phyloP scores from a whole-genome alignment of 2,888 invertebrate genomes.

The Latrodectus elegans region DNA sequence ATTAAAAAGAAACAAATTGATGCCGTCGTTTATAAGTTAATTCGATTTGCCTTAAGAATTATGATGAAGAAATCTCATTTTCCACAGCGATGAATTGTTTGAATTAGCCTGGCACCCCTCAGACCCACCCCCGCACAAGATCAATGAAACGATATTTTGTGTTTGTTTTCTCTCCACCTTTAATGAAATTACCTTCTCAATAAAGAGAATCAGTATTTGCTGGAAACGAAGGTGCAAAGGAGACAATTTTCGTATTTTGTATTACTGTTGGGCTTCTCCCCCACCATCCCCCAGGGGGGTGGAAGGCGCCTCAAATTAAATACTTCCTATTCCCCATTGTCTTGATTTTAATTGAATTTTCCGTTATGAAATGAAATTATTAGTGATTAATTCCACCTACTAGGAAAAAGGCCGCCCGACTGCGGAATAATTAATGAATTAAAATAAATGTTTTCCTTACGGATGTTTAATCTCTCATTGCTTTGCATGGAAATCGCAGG shows the following conservation, averaged over 20 bases:
- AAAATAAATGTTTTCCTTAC: background rate
- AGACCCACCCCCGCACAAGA: background rate
- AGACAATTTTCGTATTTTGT: constrained; percentile 13
- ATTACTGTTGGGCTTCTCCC: constrained; percentile 6
- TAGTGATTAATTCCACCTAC: constrained; percentile 49
- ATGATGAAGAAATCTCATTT: constrained; percentile 28
- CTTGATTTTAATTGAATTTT: constrained; percentile 54
- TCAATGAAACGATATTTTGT: constrained; percentile 58
- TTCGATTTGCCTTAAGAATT: constrained; percentile 41
- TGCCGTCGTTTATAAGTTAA: constrained; percentile 26
- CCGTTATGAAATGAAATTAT: constrained; percentile 41
- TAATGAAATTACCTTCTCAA: constrained; percentile 56
- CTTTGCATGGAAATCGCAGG: background rate
- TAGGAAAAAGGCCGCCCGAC: constrained; percentile 6
- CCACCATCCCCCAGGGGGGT: background rate
- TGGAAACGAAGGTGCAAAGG: constrained; percentile 6
- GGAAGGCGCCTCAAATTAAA: constrained; percentile 1
- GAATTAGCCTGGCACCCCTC: constrained; percentile 23
- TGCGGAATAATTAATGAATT: constrained; percentile 5
- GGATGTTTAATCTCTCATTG: constrained; percentile 1
- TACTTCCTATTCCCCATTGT: constrained; percentile 19
- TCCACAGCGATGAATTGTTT: constrained; percentile 20
- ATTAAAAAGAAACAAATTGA: constrained; percentile 46
- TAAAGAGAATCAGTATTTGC: constrained; percentile 10
- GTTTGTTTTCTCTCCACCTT: constrained; percentile 41